Conservation (phyloP, 2,888 invertebrate genomes). For the Heliconius sara region DNA sequence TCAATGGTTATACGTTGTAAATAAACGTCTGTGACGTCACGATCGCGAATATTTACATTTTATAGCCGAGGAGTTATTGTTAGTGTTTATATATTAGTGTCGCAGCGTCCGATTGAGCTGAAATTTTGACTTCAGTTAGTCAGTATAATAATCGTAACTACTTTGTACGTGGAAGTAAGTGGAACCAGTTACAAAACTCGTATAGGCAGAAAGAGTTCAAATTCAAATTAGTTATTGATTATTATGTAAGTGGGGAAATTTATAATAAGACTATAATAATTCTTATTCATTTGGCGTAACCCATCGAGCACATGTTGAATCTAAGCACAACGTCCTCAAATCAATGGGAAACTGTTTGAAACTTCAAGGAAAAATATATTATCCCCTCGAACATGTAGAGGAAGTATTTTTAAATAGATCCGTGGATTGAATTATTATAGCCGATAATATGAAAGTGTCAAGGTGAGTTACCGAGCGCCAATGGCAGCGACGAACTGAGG, state of each 20-base stretch:
- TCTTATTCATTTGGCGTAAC: conserved; percentile 35
- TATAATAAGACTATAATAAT: background rate
- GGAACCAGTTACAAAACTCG: too few relatives aligned
- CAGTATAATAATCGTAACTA: too few relatives aligned
- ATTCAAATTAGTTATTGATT: too few relatives aligned
- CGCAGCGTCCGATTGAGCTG: background rate
- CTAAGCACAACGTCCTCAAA: conserved; percentile 43
- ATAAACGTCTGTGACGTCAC: conserved; percentile 38
- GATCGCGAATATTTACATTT: conserved; percentile 48
- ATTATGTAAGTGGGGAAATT: background rate
- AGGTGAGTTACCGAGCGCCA: background rate
- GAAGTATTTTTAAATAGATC: conserved; percentile 60
- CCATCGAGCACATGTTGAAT: conserved; percentile 18
- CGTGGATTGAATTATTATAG: conserved; percentile 52
- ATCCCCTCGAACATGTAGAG: conserved; percentile 44
- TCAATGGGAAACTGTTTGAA: conserved; percentile 54
- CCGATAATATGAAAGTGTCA: conserved; percentile 22
- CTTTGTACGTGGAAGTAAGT: too few relatives aligned
- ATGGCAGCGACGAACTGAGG: background rate
- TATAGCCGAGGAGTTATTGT: conserved; percentile 13
- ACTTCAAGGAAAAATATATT: conserved; percentile 47
- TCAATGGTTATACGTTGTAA: conserved; percentile 51
- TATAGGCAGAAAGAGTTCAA: too few relatives aligned
- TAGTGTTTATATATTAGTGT: background rate
- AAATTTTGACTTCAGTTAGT: too few relatives aligned